Evolutionary conservation across 2,797 vertebrate species (phyloP).

Genomic region (Xenentodon cancila): DNA sequence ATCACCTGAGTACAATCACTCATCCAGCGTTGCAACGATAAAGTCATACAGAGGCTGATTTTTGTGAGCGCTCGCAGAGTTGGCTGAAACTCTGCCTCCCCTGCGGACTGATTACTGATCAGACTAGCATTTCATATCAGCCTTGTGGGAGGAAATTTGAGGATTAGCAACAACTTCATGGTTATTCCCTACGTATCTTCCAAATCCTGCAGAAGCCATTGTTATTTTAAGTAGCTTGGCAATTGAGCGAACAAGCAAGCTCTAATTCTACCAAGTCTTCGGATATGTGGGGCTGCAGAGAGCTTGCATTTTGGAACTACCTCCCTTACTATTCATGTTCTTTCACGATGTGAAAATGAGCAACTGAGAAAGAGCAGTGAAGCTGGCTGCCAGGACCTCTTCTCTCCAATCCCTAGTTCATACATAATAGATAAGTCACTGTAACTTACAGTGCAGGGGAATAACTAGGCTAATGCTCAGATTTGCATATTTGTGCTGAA

Average conservation of each 20-base stretch:
- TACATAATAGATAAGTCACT: constrained; percentile 82
- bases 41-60: constrained; percentile 48
- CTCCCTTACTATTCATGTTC: constrained; percentile 52
- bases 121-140: constrained; percentile 75
- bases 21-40: constrained; percentile 54
- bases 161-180: constrained; percentile 81
- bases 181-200: constrained; percentile 71
- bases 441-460: constrained; percentile 77
- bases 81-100: constrained; percentile 72
- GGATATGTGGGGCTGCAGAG: constrained; percentile 49
- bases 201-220: constrained; percentile 79
- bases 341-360: constrained; percentile 65
- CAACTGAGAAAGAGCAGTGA: constrained; percentile 44
- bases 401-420: constrained; percentile 66
- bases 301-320: constrained; percentile 55
- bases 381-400: constrained; percentile 66
- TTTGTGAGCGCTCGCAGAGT: constrained; percentile 41
- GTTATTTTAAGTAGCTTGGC: constrained; percentile 79
- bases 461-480: constrained; percentile 80
- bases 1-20: constrained; percentile 44
- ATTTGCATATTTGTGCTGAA: constrained; percentile 82
- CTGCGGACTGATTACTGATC: constrained; percentile 75
- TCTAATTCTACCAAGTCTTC: constrained; percentile 67
- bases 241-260: constrained; percentile 65
- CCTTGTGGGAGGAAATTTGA: constrained; percentile 77